Conservation (phyloP, 2,888 invertebrate genomes). For the Patella ulyssiponensis region DNA sequence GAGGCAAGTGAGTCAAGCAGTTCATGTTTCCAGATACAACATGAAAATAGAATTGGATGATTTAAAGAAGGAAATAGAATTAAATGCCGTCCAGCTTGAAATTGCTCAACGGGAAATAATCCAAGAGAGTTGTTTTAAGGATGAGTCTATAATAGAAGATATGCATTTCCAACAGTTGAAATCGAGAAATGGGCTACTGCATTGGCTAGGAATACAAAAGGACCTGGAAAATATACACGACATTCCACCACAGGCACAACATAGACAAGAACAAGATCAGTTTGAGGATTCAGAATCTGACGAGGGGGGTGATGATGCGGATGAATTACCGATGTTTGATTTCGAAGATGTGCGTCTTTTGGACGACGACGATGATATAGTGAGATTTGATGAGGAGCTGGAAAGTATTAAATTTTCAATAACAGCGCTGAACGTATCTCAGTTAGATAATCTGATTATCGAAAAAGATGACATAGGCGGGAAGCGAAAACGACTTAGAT, state of each 20-base stretch:
- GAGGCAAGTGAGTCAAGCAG: conserved; percentile 29
- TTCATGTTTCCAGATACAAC: conserved; percentile 32
- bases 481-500: conserved; percentile 39
- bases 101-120: conserved; percentile 51
- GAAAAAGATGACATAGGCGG: conserved; percentile 28
- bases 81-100: conserved; percentile 44
- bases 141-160: conserved; percentile 1
- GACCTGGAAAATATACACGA: too few relatives aligned
- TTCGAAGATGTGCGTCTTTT: background rate
- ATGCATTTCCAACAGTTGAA: background rate
- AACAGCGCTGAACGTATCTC: too few relatives aligned
- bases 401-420: too few relatives aligned
- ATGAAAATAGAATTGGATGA: conserved; percentile 43
- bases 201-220: background rate
- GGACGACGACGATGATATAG: background rate
- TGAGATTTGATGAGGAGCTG: too few relatives aligned
- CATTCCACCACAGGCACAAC: too few relatives aligned
- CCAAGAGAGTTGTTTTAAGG: conserved; percentile 48
- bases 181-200: background rate
- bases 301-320: background rate
- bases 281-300: background rate
- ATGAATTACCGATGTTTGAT: background rate
- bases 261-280: too few relatives aligned
- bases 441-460: too few relatives aligned
- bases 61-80: conserved; percentile 43